phyloP scores from a whole-genome alignment of 2,113 vertebrate genomes.

The Eretmochelys imbricata region DNA sequence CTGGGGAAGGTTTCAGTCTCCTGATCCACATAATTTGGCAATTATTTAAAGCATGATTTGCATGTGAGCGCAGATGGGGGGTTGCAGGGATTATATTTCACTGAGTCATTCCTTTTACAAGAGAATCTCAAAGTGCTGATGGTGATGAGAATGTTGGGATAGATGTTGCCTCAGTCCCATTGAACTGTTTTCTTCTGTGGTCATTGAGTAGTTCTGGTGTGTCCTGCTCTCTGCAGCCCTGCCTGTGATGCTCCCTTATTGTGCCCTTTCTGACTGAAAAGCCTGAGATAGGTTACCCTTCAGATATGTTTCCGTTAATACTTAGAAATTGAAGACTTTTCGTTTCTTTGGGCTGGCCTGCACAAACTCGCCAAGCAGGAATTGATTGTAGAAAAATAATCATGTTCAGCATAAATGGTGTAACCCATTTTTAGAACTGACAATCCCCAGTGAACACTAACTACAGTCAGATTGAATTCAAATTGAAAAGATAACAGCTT shows the following conservation, averaged over 20 bases:
- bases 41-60: not conserved
- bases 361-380: not conserved
- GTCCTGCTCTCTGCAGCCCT: constrained; percentile 29
- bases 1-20: not conserved
- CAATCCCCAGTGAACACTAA: not conserved
- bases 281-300: not conserved
- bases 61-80: not conserved
- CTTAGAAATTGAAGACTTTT: not conserved
- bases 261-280: not conserved
- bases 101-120: not conserved
- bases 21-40: accelerated
- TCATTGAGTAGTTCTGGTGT: not conserved
- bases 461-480: not conserved
- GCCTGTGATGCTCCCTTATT: too few relatives aligned
- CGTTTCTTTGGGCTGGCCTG: not conserved
- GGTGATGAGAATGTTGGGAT: constrained; percentile 20
- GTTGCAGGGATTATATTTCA: constrained; percentile 27
- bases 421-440: not conserved
- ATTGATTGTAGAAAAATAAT: not conserved
- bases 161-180: constrained; percentile 43
- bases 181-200: constrained; percentile 18
- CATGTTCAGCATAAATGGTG: not conserved
- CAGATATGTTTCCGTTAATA: not conserved
- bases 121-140: constrained; percentile 6
- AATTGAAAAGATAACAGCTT: constrained; percentile 13